These are phyloP conservation scores for Venustoraphidia nigricollis DNA, from an alignment of 2,888 invertebrate species.

Conservation along the genomic window DNA sequence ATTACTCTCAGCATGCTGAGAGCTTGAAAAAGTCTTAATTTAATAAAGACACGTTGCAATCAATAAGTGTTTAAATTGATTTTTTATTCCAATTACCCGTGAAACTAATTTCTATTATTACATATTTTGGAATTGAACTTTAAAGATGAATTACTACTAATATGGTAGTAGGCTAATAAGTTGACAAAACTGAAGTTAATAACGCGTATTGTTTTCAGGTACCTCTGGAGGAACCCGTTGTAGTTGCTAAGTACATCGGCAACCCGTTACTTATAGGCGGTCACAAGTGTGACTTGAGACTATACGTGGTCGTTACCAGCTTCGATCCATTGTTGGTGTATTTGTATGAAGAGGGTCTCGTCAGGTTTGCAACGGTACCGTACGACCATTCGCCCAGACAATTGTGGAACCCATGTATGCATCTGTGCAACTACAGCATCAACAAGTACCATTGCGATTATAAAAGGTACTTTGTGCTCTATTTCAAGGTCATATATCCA, in stretches of 20 bases:
- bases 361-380: slow-evolving; percentile 87
- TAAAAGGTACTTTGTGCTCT: slow-evolving; percentile 47
- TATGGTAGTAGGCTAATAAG: no score
- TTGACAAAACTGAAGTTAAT: no score
- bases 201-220: slow-evolving; percentile 49
- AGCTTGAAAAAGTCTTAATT: no score
- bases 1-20: no score
- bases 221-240: slow-evolving; percentile 77
- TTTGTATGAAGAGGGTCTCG: slow-evolving; percentile 91
- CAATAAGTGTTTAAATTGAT: no score
- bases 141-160: no score
- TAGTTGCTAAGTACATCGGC: slow-evolving; percentile 80
- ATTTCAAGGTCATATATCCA: no score
- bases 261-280: slow-evolving; percentile 79
- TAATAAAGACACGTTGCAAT: no score
- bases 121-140: no score
- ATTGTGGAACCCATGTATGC: slow-evolving; percentile 92
- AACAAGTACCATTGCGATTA: slow-evolving; percentile 95
- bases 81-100: no score
- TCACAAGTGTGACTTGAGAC: slow-evolving; percentile 89
- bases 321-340: slow-evolving; percentile 90
- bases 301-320: slow-evolving; percentile 89
- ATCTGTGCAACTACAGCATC: slow-evolving; percentile 95
- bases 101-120: no score
- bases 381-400: slow-evolving; percentile 85